Evolutionary conservation across 1,140 invertebrate species (phyloP), one percentile per base, ranked within the genome.

Genomic region (Coptotermes formosanus): DNA sequence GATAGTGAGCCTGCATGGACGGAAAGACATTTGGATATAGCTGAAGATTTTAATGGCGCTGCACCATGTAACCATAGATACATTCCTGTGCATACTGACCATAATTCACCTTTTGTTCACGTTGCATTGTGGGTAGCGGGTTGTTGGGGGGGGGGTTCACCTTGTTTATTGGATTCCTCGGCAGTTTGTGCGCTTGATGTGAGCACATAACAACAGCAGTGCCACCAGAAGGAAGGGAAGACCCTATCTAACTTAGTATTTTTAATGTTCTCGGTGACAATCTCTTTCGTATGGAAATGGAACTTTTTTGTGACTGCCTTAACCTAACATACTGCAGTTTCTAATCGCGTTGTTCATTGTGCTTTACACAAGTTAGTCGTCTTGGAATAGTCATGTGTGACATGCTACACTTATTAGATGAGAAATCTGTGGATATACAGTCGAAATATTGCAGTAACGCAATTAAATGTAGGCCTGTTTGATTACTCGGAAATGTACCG

Each of bases 151-250:
- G 25, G 25, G 64, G 30, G 25, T 85, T 81, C 75, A n/a, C 83
- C 86, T 87, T 87, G 86, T 87, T 87, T 87, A 87, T 87, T 87
- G 86, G 86, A 87, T 87, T 87, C 86, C 64, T 82, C n/a, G 6
- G 55, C 59, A 69, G 48, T 84, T 84, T 84, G 83, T 45, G 38
- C 55, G 83, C 83, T 82, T 55, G 85, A 86, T 82, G 85, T 75
- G 64, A 75, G 14, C 25, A n/a, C 64, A 7, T 30, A 75, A 75
- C 64, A 75, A 16, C 25, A 14, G 25, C n/a, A 30, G 0, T 11
- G 25, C 64, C 64, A 75, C 25, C 8, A 75, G 25, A 30, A 38
- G 38, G 38, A 30, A 14, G n/a, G 38, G 38, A 30, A 14, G n/a
- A n/a, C 4, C 52, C 16, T 19, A 19, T 55, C 52, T 55, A 55